These are phyloP conservation scores for Buceros bicornis DNA, from an alignment of 2,797 vertebrate genomes.

Conservation along the genomic window DNA sequence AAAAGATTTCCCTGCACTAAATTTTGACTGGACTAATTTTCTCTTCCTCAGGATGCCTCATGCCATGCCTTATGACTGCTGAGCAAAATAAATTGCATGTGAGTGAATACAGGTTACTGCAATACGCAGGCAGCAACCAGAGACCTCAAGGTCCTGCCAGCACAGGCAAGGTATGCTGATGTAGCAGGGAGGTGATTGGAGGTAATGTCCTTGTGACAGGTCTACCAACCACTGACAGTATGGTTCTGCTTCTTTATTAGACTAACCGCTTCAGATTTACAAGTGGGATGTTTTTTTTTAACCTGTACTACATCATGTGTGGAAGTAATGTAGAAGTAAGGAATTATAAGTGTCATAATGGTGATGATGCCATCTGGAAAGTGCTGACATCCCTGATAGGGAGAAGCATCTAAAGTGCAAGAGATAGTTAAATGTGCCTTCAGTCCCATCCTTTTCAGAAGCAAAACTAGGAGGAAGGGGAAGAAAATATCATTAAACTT, in stretches of 20 bases:
- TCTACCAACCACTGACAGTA: fast-evolving
- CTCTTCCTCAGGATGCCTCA: not conserved
- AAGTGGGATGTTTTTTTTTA: not conserved
- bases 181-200: not conserved
- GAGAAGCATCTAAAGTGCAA: not conserved
- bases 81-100: not conserved
- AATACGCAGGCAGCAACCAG: not conserved
- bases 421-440: not conserved
- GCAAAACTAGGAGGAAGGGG: not conserved
- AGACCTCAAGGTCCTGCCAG: not conserved
- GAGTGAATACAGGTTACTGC: not conserved
- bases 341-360: not conserved
- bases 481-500: not conserved
- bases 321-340: not conserved
- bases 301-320: not conserved
- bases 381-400: not conserved
- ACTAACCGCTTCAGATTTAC: not conserved
- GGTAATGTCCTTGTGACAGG: not conserved
- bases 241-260: not conserved
- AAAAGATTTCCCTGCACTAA: not conserved
- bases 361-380: not conserved
- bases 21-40: not conserved
- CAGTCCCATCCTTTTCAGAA: not conserved
- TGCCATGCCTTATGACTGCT: not conserved
- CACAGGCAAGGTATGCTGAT: not conserved